Evolutionary conservation across 2,113 vertebrate genomes (phyloP).

Genomic region (Progne subis): DNA sequence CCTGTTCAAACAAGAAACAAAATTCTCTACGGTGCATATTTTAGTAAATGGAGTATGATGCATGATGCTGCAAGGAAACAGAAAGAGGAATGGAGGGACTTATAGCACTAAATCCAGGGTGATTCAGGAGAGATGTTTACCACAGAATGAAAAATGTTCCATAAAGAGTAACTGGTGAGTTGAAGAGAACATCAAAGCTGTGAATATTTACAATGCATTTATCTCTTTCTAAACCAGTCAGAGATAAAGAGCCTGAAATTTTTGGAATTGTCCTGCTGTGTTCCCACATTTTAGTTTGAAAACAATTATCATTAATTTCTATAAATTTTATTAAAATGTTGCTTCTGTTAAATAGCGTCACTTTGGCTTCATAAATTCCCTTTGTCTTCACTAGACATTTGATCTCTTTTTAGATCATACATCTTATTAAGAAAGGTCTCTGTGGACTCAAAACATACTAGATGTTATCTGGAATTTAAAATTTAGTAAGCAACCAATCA

Average conservation of each 20-base stretch:
- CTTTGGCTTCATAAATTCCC: background rate
- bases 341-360: background rate
- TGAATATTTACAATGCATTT: slow-evolving; percentile 33
- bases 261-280: background rate
- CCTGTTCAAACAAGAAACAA: slow-evolving; percentile 37
- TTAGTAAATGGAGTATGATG: background rate
- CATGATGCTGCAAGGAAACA: background rate
- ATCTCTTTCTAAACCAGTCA: background rate
- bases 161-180: background rate
- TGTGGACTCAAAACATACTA: background rate
- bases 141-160: slow-evolving; percentile 1
- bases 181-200: background rate
- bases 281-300: slow-evolving; percentile 3
- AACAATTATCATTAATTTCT: slow-evolving; percentile 20
- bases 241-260: background rate
- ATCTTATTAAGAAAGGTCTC: background rate
- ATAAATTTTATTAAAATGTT: background rate
- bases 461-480: background rate
- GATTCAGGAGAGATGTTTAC: slow-evolving; percentile 2
- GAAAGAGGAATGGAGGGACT: background rate
- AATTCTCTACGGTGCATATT: background rate
- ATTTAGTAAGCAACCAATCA: background rate
- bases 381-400: background rate
- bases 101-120: background rate
- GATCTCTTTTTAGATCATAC: background rate